A percentile compares a stretch with the other conserved stretches of the same genome.
Evolutionary conservation across 2,797 vertebrate genomes (phyloP).

Genomic region (Hoplostethus mediterraneus): DNA sequence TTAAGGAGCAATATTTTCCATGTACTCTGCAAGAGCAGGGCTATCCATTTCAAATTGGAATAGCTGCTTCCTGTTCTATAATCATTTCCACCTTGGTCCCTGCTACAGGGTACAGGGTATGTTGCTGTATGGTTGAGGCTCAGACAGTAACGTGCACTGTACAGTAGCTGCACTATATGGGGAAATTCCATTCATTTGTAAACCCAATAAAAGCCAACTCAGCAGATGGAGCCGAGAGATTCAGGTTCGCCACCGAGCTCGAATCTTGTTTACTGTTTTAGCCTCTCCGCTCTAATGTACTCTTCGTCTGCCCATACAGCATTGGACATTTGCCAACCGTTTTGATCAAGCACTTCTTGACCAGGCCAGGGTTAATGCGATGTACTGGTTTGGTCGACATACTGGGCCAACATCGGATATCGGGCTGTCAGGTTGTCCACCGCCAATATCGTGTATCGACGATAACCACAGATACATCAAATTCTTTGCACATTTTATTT

Average conservation of each 20-base stretch:
- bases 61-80: conserved; percentile 72
- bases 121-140: conserved; percentile 20
- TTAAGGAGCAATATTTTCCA: conserved; percentile 55
- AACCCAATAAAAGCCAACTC: neutral
- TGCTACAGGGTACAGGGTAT: conserved; percentile 34
- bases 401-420: too few species aligned
- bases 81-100: conserved; percentile 72
- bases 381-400: too few species aligned
- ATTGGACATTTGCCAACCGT: too few species aligned
- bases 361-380: too few species aligned
- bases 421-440: too few species aligned
- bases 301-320: too few species aligned
- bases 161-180: neutral
- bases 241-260: neutral
- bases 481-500: too few species aligned
- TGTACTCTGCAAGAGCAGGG: conserved; percentile 51
- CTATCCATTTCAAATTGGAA: conserved; percentile 79
- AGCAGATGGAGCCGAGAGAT: neutral
- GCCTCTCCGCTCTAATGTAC: too few species aligned
- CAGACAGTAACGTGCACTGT: neutral
- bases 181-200: conserved; percentile 1
- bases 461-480: too few species aligned
- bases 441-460: too few species aligned
- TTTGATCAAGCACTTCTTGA: too few species aligned
- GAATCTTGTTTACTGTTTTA: neutral